These are phyloP conservation scores for Zapus hudsonius DNA, from an alignment of 2,113 vertebrate genomes.

Conservation along the genomic window DNA sequence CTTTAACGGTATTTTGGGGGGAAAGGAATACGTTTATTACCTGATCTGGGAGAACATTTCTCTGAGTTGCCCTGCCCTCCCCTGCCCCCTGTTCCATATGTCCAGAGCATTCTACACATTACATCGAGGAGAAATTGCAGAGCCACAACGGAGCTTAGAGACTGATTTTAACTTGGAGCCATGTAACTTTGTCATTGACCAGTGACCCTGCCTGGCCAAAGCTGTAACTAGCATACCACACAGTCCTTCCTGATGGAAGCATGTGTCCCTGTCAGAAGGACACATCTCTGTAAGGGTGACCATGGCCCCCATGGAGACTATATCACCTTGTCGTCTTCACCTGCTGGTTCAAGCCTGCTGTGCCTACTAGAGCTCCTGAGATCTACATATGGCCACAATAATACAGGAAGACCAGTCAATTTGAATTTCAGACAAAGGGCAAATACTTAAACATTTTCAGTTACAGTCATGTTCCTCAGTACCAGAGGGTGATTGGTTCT, in stretches of 20 bases:
- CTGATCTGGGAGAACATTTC: conserved; percentile 79
- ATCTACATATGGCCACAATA: not conserved
- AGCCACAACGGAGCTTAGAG: not conserved
- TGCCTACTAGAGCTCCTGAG: not conserved
- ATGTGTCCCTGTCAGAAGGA: conserved; percentile 67
- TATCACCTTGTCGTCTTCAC: not conserved
- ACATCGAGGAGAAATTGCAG: conserved; percentile 26
- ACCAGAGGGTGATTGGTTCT: not conserved
- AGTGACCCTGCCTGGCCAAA: conserved; percentile 55
- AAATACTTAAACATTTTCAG: not conserved
- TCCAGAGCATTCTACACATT: conserved; percentile 27
- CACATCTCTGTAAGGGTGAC: not conserved
- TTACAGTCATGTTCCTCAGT: not conserved
- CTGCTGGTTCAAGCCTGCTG: not conserved
- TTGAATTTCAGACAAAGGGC: not conserved
- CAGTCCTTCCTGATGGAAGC: conserved; percentile 30
- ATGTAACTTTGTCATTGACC: not conserved
- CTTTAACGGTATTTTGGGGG: conserved; percentile 86
- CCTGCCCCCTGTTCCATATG: conserved; percentile 61
- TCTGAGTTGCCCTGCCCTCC: conserved; percentile 66
- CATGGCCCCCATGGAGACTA: not conserved
- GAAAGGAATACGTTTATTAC: conserved; percentile 86
- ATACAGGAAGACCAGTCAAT: not conserved
- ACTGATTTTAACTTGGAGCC: not conserved
- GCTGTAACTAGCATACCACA: not conserved